Conservation (phyloP, 2,888 invertebrate species). For the Eugnorisma glareosa region DNA sequence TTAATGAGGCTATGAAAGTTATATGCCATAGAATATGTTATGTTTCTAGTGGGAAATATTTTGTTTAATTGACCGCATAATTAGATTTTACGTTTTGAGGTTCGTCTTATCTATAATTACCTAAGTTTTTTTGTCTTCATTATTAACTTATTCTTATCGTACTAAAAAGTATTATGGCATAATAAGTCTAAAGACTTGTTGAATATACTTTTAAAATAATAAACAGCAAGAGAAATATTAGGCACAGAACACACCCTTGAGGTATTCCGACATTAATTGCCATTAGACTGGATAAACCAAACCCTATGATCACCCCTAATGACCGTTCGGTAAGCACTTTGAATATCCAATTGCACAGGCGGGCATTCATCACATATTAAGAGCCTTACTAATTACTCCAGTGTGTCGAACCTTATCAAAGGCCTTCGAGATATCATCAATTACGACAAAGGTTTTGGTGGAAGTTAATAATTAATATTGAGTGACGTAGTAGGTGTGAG, state of each 20-base stretch:
- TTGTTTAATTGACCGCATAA: background rate
- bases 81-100: background rate
- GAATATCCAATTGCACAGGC: conserved; percentile 24
- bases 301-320: conserved; percentile 1
- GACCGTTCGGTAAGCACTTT: conserved; percentile 7
- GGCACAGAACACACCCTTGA: conserved; percentile 21
- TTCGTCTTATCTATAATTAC: background rate
- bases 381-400: conserved; percentile 43
- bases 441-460: conserved; percentile 31
- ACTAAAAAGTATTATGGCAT: too few species aligned
- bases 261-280: conserved; percentile 22
- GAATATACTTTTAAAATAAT: background rate
- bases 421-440: conserved; percentile 28
- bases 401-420: conserved; percentile 46
- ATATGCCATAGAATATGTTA: background rate
- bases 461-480: conserved; percentile 55
- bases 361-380: conserved; percentile 36
- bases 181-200: background rate
- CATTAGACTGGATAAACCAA: background rate
- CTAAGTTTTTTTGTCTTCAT: background rate
- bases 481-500: conserved; percentile 50
- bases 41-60: background rate
- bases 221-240: background rate
- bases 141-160: too few species aligned
- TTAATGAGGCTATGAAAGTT: conserved; percentile 4